Evolutionary conservation across 2,113 vertebrate genomes (phyloP).

Genomic region (Rhegmatorhina hoffmannsi): DNA sequence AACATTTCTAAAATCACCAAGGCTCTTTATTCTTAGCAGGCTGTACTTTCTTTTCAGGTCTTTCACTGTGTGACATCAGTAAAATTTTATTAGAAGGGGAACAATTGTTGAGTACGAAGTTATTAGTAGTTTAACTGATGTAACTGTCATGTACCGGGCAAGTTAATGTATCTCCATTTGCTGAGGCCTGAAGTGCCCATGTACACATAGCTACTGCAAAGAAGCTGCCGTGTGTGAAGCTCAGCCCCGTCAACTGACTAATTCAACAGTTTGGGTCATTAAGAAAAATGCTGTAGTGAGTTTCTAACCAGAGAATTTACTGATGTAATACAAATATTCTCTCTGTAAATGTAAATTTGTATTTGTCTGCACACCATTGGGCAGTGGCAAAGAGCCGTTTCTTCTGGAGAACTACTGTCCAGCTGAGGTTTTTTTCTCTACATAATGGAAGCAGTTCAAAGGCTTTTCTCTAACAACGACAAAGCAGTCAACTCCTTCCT

Average conservation of each 20-base stretch:
- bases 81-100: neutral
- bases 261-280: neutral
- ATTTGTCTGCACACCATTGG: neutral
- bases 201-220: neutral
- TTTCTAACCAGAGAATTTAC: neutral
- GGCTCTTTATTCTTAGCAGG: neutral
- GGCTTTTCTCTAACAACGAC: neutral
- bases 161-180: neutral
- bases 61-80: neutral
- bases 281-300: fast-evolving
- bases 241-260: neutral
- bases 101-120: neutral
- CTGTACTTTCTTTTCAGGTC: neutral
- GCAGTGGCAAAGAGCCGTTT: neutral
- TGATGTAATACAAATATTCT: neutral
- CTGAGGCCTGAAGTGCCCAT: neutral
- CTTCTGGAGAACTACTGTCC: neutral
- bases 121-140: neutral
- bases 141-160: neutral
- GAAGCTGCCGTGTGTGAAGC: neutral
- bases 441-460: neutral
- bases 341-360: neutral
- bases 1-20: neutral
- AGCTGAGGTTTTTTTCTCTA: neutral
- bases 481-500: neutral